A percentile compares a stretch with the other conserved stretches of the same genome.
Conservation (phyloP, 2,113 vertebrate species). For the Corythaixoides concolor region DNA sequence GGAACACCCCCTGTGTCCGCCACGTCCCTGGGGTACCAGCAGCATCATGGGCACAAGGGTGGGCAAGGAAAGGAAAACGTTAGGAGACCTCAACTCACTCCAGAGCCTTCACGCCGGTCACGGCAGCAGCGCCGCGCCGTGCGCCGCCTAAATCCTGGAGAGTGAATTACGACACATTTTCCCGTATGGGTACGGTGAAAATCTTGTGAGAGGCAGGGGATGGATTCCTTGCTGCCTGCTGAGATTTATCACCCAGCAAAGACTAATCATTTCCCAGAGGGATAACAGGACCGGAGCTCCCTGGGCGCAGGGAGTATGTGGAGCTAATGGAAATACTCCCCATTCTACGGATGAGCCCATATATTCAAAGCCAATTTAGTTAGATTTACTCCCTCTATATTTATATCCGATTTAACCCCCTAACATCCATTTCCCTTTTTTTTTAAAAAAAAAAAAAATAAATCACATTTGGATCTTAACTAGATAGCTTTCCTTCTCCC, state of each 20-base stretch:
- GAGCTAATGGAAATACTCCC: background rate
- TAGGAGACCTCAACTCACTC: rapidly evolving
- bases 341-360: background rate
- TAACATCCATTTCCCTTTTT: background rate
- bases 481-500: background rate
- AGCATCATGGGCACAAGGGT: rapidly evolving
- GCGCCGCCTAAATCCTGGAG: too few species aligned
- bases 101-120: rapidly evolving
- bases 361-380: background rate
- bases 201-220: background rate
- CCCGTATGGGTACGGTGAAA: rapidly evolving
- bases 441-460: background rate
- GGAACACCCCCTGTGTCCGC: conserved; percentile 81
- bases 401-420: background rate
- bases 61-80: background rate
- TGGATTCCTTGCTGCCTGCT: rapidly evolving
- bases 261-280: background rate
- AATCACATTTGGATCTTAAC: background rate
- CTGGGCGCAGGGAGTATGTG: background rate
- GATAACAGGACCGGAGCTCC: background rate
- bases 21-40: conserved; percentile 83
- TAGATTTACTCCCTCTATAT: background rate
- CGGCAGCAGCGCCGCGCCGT: rapidly evolving
- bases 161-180: background rate
- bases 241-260: background rate